These are phyloP conservation scores for Trissonchulus latispiculum DNA, from an alignment of 2,888 invertebrate genomes.

Conservation along the genomic window DNA sequence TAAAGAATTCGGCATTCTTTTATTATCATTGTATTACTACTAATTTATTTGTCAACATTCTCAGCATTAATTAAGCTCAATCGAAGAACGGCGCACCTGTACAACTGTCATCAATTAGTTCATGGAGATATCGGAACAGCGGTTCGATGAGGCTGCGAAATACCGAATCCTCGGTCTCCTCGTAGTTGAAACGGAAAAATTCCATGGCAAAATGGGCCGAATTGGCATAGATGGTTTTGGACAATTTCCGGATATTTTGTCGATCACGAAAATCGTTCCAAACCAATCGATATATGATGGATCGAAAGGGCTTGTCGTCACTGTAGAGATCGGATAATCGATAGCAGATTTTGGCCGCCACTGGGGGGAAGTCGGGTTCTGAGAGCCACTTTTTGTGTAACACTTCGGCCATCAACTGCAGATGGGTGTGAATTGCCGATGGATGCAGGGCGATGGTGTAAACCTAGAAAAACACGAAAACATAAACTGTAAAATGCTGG, in stretches of 20 bases:
- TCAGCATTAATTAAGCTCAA: no score
- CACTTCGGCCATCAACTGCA: constrained; percentile 20
- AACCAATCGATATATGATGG: constrained; percentile 3
- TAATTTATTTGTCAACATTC: no score
- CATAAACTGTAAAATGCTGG: no score
- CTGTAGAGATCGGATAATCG: constrained; percentile 3
- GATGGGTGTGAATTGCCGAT: not conserved
- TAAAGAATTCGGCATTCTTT: no score
- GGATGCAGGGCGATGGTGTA: not conserved
- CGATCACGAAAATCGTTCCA: constrained; percentile 20
- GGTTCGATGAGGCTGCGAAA: constrained; percentile 12
- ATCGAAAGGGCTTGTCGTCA: not conserved
- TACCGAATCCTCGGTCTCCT: constrained; percentile 1
- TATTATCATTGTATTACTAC: no score
- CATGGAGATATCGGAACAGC: constrained; percentile 16
- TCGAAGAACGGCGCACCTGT: no score
- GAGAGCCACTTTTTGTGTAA: constrained; percentile 21
- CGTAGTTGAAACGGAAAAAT: constrained; percentile 13
- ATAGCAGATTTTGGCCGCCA: constrained; percentile 16
- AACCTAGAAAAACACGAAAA: not conserved
- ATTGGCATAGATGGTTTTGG: constrained; percentile 12
- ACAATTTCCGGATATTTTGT: constrained; percentile 11
- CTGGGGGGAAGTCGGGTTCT: constrained; percentile 15
- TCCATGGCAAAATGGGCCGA: constrained; percentile 21
- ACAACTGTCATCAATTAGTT: constrained; percentile 33